Conservation (phyloP, 64 coral and sea anemone genomes). For the Catalaphyllia jardinei region DNA sequence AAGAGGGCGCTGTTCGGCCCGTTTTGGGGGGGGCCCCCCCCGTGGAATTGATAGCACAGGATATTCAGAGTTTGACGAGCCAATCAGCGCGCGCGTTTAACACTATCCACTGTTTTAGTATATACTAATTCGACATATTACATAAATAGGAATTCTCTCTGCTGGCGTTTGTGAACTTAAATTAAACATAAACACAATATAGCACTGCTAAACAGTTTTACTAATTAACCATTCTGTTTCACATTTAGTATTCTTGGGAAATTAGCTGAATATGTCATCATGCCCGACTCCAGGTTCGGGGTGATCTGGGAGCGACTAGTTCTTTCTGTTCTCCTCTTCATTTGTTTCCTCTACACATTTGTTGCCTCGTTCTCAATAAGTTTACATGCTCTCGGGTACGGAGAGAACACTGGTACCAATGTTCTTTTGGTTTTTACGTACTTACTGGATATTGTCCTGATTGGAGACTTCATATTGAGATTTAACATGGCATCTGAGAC, state of each 20-base stretch:
- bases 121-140: not conserved
- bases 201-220: too few relatives aligned
- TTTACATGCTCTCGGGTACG: slow-evolving; percentile 71
- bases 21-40: too few relatives aligned
- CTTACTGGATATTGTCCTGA: slow-evolving; percentile 62
- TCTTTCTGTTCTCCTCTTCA: slow-evolving; percentile 51
- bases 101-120: too few relatives aligned
- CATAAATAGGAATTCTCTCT: too few relatives aligned
- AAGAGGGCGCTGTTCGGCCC: too few relatives aligned
- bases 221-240: not conserved
- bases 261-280: slow-evolving; percentile 56
- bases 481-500: slow-evolving; percentile 79
- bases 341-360: slow-evolving; percentile 81
- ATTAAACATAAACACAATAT: too few relatives aligned
- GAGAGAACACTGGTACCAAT: slow-evolving; percentile 5
- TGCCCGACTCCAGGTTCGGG: slow-evolving; percentile 59
- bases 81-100: too few relatives aligned
- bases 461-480: slow-evolving; percentile 69
- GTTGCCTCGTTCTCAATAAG: slow-evolving; percentile 73
- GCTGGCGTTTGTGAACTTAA: too few relatives aligned
- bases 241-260: slow-evolving; percentile 13
- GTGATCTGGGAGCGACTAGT: slow-evolving; percentile 74
- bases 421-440: slow-evolving; percentile 60
- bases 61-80: too few relatives aligned
- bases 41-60: too few relatives aligned